Evolutionary conservation across 1,140 invertebrate species (phyloP), one percentile per base, ranked within the genome.

Genomic region (Cherax destructor): DNA sequence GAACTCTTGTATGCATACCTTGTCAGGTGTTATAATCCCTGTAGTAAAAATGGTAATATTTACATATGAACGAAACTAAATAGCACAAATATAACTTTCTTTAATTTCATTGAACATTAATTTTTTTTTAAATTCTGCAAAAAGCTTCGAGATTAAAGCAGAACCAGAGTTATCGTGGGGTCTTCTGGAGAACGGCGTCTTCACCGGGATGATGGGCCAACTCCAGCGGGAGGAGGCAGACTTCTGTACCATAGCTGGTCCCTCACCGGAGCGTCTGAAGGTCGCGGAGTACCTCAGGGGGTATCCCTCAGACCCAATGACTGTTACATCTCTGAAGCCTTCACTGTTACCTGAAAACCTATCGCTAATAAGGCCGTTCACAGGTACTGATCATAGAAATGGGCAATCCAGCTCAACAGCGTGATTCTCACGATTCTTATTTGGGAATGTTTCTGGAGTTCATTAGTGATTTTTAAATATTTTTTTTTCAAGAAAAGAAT

Each of bases 161-260:
- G 69, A 74, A 11, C 69, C 69, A 0, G 24, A 74, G 9, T n/a
- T 16, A 5, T 21, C 69, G 9, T 74, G 69, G 69, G 69, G 69
- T 3, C 21, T 74, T 4, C 9, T 65, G n/a, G 49, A 41, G 3
- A 21, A 83, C 21, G 81, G 61, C 5, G 61, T 6, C 7, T 83
- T 65, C 7, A 47, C 61, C 52, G 81, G 81, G 24, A 83, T 83
- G 81, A 69, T 83, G 61, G 81, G 81, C 0, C 59, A 83, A 16
- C 81, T 83, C 6, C 81, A 83, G 30, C 59, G 81, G 2, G 81
- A 83, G n/a, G 56, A 56, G 49, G 18, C 59, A 1, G 81, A 83
- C 30, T 83, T 83, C 30, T 83, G 81, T 30, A 83, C 81, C 30
- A 69, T 69, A 21, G 59, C 59, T 4, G 81, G 81, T 3, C 81